phyloP scores from a whole-genome alignment of 2,797 vertebrate genomes.

The Amblyopsis hoosieri region DNA sequence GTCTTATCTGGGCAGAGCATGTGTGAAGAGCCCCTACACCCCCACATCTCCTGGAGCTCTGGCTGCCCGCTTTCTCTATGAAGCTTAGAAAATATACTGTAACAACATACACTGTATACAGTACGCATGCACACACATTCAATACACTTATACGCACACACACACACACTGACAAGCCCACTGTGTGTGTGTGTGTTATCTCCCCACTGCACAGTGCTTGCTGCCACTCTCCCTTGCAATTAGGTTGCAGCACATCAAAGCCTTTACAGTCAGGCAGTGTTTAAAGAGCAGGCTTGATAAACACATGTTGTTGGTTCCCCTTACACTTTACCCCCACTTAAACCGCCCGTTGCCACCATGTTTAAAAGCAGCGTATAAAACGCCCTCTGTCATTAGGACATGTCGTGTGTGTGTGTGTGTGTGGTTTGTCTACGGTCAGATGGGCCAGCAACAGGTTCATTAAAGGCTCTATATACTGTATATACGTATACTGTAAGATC shows the following conservation, averaged over 20 bases:
- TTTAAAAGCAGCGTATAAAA: slow-evolving; percentile 50
- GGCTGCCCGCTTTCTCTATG: slow-evolving; percentile 61
- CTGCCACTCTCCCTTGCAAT: slow-evolving; percentile 54
- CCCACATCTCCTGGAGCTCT: slow-evolving; percentile 67
- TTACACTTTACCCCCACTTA: slow-evolving; percentile 4
- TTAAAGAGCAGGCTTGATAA: slow-evolving; percentile 59
- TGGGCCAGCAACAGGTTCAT: no score
- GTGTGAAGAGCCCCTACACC: slow-evolving; percentile 71
- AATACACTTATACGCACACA: background rate
- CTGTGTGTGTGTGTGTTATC: slow-evolving; percentile 48
- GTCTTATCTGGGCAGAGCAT: slow-evolving; percentile 81
- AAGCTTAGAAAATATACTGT: slow-evolving; percentile 51
- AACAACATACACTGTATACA: slow-evolving; percentile 42
- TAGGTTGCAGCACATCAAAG: slow-evolving; percentile 65
- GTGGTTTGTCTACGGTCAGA: no score
- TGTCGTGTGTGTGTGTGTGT: slow-evolving; percentile 16
- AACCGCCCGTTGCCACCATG: slow-evolving; percentile 42
- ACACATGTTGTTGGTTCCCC: slow-evolving; percentile 56
- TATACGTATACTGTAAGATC: no score
- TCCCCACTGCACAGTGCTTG: slow-evolving; percentile 35
- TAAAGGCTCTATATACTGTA: no score
- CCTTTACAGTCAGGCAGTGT: slow-evolving; percentile 55
- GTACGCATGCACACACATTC: slow-evolving; percentile 31
- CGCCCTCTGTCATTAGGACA: slow-evolving; percentile 41
- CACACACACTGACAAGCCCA: slow-evolving; percentile 28